Conservation (phyloP, 2,888 invertebrate species). For the Eustalomyia histrio region DNA sequence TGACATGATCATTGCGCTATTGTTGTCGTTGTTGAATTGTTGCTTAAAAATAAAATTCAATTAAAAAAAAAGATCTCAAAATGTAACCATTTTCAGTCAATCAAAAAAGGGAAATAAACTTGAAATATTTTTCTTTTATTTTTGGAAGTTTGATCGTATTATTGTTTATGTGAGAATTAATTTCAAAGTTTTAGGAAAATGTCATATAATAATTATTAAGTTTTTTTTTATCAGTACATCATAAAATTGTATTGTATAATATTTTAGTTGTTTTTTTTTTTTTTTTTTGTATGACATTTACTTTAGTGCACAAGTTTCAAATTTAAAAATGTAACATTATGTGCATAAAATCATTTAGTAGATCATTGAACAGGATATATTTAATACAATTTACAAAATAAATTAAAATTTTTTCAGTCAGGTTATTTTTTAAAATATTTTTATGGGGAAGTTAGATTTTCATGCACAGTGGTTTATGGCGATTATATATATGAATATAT, state of each 20-base stretch:
- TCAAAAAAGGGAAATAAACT: conserved; percentile 22
- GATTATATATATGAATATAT: too few species aligned
- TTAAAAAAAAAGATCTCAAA: not conserved
- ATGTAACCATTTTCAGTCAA: conserved; percentile 44
- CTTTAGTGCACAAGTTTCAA: too few species aligned
- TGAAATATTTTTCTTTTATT: not conserved
- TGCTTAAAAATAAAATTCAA: not conserved
- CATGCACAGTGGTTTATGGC: not conserved
- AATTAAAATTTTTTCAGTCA: conserved; percentile 37
- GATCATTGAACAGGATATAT: conserved; percentile 39
- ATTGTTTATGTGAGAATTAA: conserved; percentile 38
- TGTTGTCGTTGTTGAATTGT: conserved; percentile 7
- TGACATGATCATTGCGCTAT: not conserved
- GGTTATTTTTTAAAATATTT: conserved; percentile 23
- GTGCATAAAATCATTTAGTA: too few species aligned
- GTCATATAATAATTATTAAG: conserved; percentile 18
- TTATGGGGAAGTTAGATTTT: conserved; percentile 44
- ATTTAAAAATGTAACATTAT: not conserved
- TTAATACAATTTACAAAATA: not conserved
- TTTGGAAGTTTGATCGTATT: not conserved
- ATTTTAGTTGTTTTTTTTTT: not conserved
- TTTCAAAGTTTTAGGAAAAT: conserved; percentile 31
- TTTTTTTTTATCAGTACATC: conserved; percentile 12
- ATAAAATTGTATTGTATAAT: conserved; percentile 26
- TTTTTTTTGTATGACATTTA: conserved; percentile 15